Percentiles rank a stretch among this genome's conserved stretches.
phyloP scores from a whole-genome alignment of 30 jellyfish, hydroid and myxozoan species.

The Calvadosia cruxmelitensis region DNA sequence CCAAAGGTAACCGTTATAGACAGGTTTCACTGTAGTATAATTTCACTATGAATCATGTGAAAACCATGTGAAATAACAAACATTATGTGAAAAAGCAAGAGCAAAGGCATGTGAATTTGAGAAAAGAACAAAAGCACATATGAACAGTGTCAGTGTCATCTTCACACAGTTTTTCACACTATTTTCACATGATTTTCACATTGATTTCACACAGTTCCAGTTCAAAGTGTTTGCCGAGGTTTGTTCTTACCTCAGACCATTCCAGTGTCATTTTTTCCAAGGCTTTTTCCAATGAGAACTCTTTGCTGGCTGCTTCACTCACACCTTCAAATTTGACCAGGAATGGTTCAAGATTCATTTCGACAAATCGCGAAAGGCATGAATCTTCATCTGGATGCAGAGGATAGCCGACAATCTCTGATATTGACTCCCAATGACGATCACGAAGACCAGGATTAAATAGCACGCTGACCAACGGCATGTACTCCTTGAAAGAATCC shows the following conservation, averaged over 20 bases:
- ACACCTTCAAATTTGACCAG: constrained; percentile 62
- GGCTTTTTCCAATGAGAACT: constrained; percentile 88
- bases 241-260: constrained; percentile 97
- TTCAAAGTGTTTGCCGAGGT: too few relatives aligned
- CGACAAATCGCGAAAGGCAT: constrained; percentile 55
- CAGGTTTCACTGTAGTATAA: too few relatives aligned
- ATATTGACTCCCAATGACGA: constrained; percentile 99
- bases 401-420: constrained; percentile 95
- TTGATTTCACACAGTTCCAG: too few relatives aligned
- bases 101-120: too few relatives aligned
- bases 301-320: constrained; percentile 99
- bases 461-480: constrained; percentile 74
- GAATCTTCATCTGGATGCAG: constrained; percentile 91
- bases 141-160: too few relatives aligned
- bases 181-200: too few relatives aligned
- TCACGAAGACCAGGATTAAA: constrained; percentile 97
- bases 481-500: constrained; percentile 91
- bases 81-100: too few relatives aligned
- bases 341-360: constrained; percentile 92
- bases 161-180: too few relatives aligned
- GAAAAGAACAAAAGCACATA: too few relatives aligned
- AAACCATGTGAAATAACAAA: too few relatives aligned
- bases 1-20: too few relatives aligned
- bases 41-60: too few relatives aligned
- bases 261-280: constrained; percentile 82